Percentiles rank a stretch among this genome's conserved stretches.
phyloP scores from a whole-genome alignment of 2,113 vertebrate genomes.

The Gasterosteus aculeatus region DNA sequence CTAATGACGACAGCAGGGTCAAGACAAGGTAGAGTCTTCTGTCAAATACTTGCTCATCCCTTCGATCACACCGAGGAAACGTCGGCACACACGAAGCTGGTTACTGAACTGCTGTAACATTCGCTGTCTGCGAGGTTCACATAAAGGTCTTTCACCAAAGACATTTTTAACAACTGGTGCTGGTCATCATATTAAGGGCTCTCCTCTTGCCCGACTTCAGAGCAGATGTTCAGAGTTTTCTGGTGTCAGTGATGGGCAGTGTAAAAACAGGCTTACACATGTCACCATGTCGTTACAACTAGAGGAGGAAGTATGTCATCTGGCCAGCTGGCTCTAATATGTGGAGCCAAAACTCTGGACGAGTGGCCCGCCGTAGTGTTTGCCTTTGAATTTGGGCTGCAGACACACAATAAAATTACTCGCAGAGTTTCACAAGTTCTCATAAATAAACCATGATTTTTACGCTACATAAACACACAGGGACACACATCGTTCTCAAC shows the following conservation, averaged over 20 bases:
- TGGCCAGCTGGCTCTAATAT: constrained; percentile 72
- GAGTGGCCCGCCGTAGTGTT: constrained; percentile 16
- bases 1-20: constrained; percentile 51
- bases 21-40: constrained; percentile 41
- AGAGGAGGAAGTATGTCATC: constrained; percentile 75
- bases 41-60: constrained; percentile 19
- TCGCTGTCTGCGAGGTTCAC: constrained; percentile 8
- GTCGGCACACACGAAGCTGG: not conserved
- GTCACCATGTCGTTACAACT: constrained; percentile 69
- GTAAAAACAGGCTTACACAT: constrained; percentile 71
- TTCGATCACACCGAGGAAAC: constrained; percentile 11
- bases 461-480: constrained; percentile 7
- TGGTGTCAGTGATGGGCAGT: constrained; percentile 77
- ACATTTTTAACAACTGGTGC: constrained; percentile 29
- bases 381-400: constrained; percentile 22
- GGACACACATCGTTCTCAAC: not conserved
- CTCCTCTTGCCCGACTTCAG: constrained; percentile 18
- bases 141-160: constrained; percentile 35
- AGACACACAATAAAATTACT: constrained; percentile 27
- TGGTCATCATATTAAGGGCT: constrained; percentile 24
- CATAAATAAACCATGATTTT: constrained; percentile 32
- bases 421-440: constrained; percentile 40
- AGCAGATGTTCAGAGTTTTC: constrained; percentile 71
- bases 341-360: constrained; percentile 44
- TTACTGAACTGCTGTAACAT: not conserved